Percentiles rank a stretch among this genome's conserved stretches.
Conservation (phyloP, 2,797 vertebrate species). For the Varecia variegata region DNA sequence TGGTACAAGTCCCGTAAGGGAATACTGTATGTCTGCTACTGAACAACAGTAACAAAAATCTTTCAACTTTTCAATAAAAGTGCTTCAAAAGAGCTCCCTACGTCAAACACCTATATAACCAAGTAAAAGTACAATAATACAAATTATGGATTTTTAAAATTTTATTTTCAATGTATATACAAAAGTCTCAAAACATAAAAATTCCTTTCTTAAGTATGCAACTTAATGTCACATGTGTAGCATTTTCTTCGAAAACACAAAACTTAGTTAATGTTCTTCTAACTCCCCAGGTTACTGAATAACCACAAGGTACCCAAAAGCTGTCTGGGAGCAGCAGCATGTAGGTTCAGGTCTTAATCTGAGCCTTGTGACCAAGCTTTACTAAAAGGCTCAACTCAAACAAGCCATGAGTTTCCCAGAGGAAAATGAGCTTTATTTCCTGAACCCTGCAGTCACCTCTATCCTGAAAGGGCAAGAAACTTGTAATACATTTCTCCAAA, state of each 20-base stretch:
- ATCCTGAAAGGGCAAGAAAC: neutral
- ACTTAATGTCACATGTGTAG: neutral
- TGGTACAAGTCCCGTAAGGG: neutral
- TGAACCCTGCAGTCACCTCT: neutral
- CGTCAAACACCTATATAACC: neutral
- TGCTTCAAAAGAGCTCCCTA: neutral
- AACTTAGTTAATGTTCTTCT: conserved; percentile 52
- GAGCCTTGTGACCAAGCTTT: conserved; percentile 55
- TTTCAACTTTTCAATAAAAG: neutral
- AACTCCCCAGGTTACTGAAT: conserved; percentile 66
- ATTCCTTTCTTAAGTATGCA: neutral
- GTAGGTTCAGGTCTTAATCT: conserved; percentile 24
- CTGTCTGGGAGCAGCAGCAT: neutral
- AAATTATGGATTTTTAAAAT: neutral
- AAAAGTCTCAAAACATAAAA: neutral
- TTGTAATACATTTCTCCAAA: neutral
- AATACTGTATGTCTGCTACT: neutral
- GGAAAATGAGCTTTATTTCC: conserved; percentile 45
- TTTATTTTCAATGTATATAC: neutral
- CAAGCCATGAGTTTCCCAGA: neutral
- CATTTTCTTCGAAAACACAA: conserved; percentile 63
- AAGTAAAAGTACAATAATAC: neutral
- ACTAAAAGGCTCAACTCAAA: conserved; percentile 4
- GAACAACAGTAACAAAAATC: neutral
- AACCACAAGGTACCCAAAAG: conserved; percentile 57